Percentiles rank a stretch among this genome's conserved stretches.
Conservation (phyloP, 2,888 invertebrate genomes). For the Proisotoma minuta region DNA sequence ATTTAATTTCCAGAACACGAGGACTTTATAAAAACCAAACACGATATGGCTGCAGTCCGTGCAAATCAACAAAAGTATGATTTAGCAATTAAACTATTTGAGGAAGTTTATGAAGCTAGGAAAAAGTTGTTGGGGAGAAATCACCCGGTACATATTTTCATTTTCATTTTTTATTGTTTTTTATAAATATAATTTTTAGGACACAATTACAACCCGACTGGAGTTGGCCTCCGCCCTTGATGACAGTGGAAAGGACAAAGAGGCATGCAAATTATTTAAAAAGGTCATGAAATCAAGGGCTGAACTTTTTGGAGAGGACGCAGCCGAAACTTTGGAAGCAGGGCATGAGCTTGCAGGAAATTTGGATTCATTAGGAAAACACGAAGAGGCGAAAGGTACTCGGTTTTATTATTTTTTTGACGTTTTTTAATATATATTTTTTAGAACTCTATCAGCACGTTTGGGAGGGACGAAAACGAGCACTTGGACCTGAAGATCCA, state of each 20-base stretch:
- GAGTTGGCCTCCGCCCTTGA: constrained; percentile 17
- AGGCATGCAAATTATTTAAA: constrained; percentile 17
- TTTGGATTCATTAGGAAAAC: constrained; percentile 17
- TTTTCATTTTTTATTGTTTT: background rate
- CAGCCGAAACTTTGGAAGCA: constrained; percentile 18
- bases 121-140: constrained; percentile 22
- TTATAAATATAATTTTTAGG: constrained; percentile 5
- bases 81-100: constrained; percentile 25
- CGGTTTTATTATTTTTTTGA: no score
- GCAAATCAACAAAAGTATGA: constrained; percentile 32
- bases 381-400: constrained; percentile 14
- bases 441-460: constrained; percentile 13
- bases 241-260: constrained; percentile 17
- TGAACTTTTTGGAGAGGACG: constrained; percentile 11
- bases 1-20: no score
- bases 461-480: constrained; percentile 13
- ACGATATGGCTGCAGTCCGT: constrained; percentile 28
- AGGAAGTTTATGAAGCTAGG: constrained; percentile 20
- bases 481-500: constrained; percentile 13
- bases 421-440: no score
- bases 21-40: constrained; percentile 15
- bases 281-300: constrained; percentile 11
- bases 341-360: constrained; percentile 30
- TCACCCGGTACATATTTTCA: constrained; percentile 14
- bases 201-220: constrained; percentile 24